phyloP scores from a whole-genome alignment of 2,888 invertebrate genomes.

The Deroplatys truncata region DNA sequence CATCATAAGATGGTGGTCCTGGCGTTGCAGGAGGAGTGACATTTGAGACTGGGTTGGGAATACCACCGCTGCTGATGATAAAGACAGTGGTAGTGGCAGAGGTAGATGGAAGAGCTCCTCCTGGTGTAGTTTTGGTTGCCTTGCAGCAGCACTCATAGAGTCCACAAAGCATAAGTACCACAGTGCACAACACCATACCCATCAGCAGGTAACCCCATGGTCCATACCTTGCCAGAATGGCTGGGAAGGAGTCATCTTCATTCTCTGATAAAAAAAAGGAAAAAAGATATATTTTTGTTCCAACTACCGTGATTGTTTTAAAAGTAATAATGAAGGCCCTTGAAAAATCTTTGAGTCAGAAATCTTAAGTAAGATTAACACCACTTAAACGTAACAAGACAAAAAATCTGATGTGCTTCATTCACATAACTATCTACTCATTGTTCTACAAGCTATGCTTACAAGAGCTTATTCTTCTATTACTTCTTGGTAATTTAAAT shows the following conservation, averaged over 20 bases:
- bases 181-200: slow-evolving; percentile 66
- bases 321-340: neutral
- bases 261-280: neutral
- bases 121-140: slow-evolving; percentile 41
- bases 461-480: no score
- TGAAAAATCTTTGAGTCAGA: neutral
- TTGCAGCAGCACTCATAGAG: slow-evolving; percentile 55
- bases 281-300: neutral
- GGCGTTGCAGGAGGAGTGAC: slow-evolving; percentile 29
- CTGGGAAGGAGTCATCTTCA: slow-evolving; percentile 42
- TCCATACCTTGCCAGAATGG: slow-evolving; percentile 64
- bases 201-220: slow-evolving; percentile 71
- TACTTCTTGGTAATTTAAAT: no score
- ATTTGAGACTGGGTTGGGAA: neutral
- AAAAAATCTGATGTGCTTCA: no score
- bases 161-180: slow-evolving; percentile 64
- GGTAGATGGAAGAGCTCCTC: slow-evolving; percentile 24
- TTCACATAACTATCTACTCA: no score
- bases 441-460: no score
- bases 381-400: no score
- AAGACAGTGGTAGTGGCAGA: slow-evolving; percentile 38
- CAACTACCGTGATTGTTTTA: neutral
- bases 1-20: slow-evolving; percentile 28
- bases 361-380: no score
- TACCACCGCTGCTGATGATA: slow-evolving; percentile 37